phyloP scores from a whole-genome alignment of 1,140 invertebrate species.

The Rhynchophorus ferrugineus region DNA sequence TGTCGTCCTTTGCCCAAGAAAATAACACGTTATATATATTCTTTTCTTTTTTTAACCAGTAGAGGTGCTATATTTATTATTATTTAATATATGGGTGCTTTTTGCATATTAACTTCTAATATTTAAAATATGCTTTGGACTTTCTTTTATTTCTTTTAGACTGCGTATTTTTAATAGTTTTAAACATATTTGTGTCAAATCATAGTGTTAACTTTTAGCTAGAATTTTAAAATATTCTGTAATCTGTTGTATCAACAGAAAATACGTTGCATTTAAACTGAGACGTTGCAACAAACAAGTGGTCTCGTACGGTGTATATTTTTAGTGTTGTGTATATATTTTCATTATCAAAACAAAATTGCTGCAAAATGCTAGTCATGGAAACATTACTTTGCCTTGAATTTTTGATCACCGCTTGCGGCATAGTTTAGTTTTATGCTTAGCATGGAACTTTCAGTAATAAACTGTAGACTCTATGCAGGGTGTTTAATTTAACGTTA shows the following conservation, averaged over 20 bases:
- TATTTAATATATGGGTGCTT: not conserved
- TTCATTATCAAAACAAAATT: not conserved
- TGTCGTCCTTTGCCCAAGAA: no score
- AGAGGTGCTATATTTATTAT: not conserved
- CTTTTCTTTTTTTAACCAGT: not conserved
- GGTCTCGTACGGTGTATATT: not conserved
- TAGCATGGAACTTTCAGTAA: not conserved
- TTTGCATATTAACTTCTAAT: not conserved
- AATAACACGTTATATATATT: no score
- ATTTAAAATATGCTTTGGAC: not conserved
- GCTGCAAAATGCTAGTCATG: not conserved
- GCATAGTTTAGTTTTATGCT: not conserved
- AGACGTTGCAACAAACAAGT: not conserved
- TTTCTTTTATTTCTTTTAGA: not conserved
- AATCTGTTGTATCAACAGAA: conserved; percentile 20
- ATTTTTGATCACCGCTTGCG: not conserved
- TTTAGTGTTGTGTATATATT: conserved; percentile 2
- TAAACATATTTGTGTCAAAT: conserved; percentile 7
- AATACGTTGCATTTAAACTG: not conserved
- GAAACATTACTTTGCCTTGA: not conserved
- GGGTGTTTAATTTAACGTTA: not conserved
- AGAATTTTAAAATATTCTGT: not conserved
- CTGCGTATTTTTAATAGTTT: conserved; percentile 6
- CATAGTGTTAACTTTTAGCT: not conserved
- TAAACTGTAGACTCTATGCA: not conserved